Evolutionary conservation across 2,888 invertebrate genomes (phyloP).

Genomic region (Augochlorella aurata): DNA sequence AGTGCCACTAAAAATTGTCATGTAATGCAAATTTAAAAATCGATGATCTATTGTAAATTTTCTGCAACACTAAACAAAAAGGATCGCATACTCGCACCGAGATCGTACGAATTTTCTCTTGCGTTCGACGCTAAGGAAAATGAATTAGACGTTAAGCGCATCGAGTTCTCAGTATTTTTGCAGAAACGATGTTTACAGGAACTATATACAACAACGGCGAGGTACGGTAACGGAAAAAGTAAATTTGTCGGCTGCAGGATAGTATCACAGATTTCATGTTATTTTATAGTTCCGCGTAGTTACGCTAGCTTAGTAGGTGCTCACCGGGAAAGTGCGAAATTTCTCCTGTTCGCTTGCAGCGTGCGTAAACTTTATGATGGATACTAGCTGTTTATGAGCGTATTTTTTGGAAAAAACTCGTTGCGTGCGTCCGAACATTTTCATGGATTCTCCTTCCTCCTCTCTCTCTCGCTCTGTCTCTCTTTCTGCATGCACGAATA

Average conservation of each 20-base stretch:
- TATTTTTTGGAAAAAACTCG: background rate
- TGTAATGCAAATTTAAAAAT: too few species aligned
- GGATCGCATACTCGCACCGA: background rate
- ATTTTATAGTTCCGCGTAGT: constrained; percentile 1
- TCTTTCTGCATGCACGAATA: background rate
- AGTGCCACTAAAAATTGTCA: too few species aligned
- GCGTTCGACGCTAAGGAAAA: background rate
- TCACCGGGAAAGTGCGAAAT: background rate
- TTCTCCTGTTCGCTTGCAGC: constrained; percentile 1
- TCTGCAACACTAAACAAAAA: background rate
- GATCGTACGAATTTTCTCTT: background rate
- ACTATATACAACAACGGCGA: background rate
- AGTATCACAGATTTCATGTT: constrained; percentile 1
- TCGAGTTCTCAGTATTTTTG: background rate
- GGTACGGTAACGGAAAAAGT: background rate
- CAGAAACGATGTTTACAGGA: background rate
- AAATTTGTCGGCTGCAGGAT: background rate
- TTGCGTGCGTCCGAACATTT: background rate
- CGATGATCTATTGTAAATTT: too few species aligned
- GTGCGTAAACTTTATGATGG: constrained; percentile 2
- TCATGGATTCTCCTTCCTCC: background rate
- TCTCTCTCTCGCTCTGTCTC: background rate
- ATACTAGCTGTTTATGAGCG: constrained; percentile 3
- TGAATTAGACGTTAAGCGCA: background rate
- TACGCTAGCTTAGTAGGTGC: constrained; percentile 3